These are phyloP conservation scores for Scelioninae gen. 1 DNA, from an alignment of 2,888 invertebrate genomes.

Conservation along the genomic window DNA sequence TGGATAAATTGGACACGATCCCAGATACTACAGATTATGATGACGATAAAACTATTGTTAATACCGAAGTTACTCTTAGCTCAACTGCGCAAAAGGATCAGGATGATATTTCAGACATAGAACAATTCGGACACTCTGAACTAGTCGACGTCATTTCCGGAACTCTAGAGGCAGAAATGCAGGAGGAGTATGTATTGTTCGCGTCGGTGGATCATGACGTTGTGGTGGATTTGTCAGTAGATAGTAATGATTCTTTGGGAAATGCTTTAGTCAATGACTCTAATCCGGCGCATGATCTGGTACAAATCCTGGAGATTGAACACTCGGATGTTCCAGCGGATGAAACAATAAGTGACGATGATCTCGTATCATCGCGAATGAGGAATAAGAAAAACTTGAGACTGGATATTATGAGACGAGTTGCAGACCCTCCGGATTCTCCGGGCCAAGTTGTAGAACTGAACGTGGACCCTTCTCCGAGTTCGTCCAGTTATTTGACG, in stretches of 20 bases:
- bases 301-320: slow-evolving; percentile 83
- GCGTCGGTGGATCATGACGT: slow-evolving; percentile 85
- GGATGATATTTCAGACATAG: slow-evolving; percentile 86
- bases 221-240: slow-evolving; percentile 86
- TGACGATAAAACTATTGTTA: slow-evolving; percentile 86
- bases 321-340: slow-evolving; percentile 76
- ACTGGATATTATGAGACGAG: slow-evolving; percentile 82
- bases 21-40: slow-evolving; percentile 87
- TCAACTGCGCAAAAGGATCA: slow-evolving; percentile 86
- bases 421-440: slow-evolving; percentile 85
- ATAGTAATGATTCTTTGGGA: slow-evolving; percentile 86
- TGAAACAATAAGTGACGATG: slow-evolving; percentile 80
- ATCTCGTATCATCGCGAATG: slow-evolving; percentile 75
- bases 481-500: slow-evolving; percentile 80
- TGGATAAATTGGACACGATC: slow-evolving; percentile 84
- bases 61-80: slow-evolving; percentile 86
- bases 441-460: slow-evolving; percentile 85
- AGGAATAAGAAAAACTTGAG: slow-evolving; percentile 79
- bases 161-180: slow-evolving; percentile 86
- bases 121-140: slow-evolving; percentile 86
- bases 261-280: slow-evolving; percentile 83
- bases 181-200: slow-evolving; percentile 88
- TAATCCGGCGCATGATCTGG: slow-evolving; percentile 80
- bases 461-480: slow-evolving; percentile 84
- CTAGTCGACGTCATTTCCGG: slow-evolving; percentile 87